phyloP scores from a whole-genome alignment of 2,113 vertebrate species.

The Vulpes vulpes region DNA sequence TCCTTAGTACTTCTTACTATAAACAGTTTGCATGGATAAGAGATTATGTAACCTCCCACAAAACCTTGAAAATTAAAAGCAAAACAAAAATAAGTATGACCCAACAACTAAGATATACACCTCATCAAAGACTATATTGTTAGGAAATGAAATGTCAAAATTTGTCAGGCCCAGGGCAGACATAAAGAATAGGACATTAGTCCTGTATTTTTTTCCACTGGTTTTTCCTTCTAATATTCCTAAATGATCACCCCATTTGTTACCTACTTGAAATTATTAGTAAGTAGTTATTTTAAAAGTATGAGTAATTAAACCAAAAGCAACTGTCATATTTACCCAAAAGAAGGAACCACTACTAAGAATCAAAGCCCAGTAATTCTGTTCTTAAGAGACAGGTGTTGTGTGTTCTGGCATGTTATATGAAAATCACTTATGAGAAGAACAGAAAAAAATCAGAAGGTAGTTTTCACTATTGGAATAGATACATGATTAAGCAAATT shows the following conservation, averaged over 20 bases:
- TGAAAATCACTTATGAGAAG: slow-evolving; percentile 85
- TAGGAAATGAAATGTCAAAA: slow-evolving; percentile 37
- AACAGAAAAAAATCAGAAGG: slow-evolving; percentile 75
- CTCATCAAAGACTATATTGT: background rate
- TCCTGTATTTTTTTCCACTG: background rate
- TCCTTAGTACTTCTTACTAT: slow-evolving; percentile 21
- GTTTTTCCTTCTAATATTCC: slow-evolving; percentile 58
- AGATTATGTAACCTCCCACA: background rate
- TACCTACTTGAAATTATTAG: slow-evolving; percentile 69
- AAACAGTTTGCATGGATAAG: background rate
- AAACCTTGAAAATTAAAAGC: background rate
- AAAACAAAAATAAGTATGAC: background rate
- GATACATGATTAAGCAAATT: slow-evolving; percentile 73
- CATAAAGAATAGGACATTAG: slow-evolving; percentile 22
- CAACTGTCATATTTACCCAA: slow-evolving; percentile 77
- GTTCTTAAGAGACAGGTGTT: slow-evolving; percentile 80
- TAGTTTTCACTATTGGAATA: slow-evolving; percentile 78
- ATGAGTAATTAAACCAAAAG: slow-evolving; percentile 80
- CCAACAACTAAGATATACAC: slow-evolving; percentile 5
- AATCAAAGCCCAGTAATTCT: slow-evolving; percentile 80
- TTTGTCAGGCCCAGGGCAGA: background rate
- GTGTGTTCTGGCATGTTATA: slow-evolving; percentile 78
- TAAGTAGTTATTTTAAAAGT: slow-evolving; percentile 77
- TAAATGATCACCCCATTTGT: background rate
- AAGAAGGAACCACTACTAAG: slow-evolving; percentile 83